Percentiles rank a stretch among this genome's conserved stretches.
Evolutionary conservation across 1,140 invertebrate genomes (phyloP).

Genomic region (Apocrypta bakeri): DNA sequence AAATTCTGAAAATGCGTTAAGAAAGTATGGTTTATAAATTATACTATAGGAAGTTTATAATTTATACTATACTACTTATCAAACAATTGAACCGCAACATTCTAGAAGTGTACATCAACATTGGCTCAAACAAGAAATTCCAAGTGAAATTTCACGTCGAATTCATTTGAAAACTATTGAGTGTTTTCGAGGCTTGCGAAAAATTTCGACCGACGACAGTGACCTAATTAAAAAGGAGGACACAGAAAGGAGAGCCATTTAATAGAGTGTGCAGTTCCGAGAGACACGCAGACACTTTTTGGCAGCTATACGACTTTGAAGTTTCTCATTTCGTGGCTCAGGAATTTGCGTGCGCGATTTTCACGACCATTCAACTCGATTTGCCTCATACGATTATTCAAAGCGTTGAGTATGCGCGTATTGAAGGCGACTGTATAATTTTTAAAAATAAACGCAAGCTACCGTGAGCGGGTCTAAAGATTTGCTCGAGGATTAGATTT

Average conservation of each 20-base stretch:
- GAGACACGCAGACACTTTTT: conserved; percentile 13
- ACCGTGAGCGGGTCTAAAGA: not conserved
- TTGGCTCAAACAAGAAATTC: not conserved
- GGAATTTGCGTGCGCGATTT: conserved; percentile 31
- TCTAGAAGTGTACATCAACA: too few relatives aligned
- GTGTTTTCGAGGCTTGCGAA: not conserved
- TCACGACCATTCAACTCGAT: conserved; percentile 46
- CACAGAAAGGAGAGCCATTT: conserved; percentile 24
- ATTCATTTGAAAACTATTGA: not conserved
- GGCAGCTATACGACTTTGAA: not conserved
- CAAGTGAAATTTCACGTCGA: not conserved
- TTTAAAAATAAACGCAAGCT: conserved; percentile 17
- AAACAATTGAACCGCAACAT: too few relatives aligned
- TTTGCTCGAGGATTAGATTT: not conserved
- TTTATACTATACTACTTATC: too few relatives aligned
- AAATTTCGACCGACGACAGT: conserved; percentile 54
- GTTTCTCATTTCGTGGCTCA: not conserved
- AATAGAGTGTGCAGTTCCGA: conserved; percentile 7
- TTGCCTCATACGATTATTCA: not conserved
- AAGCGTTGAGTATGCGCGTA: not conserved
- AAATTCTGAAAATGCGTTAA: too few relatives aligned
- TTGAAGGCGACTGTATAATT: not conserved
- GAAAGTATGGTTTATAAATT: too few relatives aligned
- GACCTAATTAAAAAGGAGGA: conserved; percentile 59
- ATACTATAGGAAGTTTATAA: too few relatives aligned